Evolutionary conservation across 2,113 vertebrate species (phyloP).

Genomic region (Varanus salvator): DNA sequence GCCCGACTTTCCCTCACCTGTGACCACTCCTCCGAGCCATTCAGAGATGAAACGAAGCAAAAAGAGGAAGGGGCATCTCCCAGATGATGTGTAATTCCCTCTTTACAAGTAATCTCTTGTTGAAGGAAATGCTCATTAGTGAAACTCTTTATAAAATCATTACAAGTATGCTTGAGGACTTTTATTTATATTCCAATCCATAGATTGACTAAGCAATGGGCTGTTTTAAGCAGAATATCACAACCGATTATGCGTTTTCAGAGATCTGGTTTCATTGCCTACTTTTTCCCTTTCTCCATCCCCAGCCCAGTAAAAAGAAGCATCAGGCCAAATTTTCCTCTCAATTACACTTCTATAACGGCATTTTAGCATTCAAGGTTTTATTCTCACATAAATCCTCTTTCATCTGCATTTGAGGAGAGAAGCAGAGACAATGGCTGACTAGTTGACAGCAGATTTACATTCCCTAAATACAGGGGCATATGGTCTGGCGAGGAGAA

Average conservation of each 20-base stretch:
- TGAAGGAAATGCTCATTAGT: not conserved
- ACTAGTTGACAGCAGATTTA: slow-evolving; percentile 68
- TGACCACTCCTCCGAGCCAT: not conserved
- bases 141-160: not conserved
- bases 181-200: not conserved
- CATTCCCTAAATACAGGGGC: slow-evolving; percentile 69
- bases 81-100: not conserved
- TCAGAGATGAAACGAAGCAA: not conserved
- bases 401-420: slow-evolving; percentile 54
- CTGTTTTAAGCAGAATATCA: not conserved
- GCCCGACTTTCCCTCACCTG: not conserved
- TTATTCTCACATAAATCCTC: slow-evolving; percentile 54
- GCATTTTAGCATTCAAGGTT: slow-evolving; percentile 54
- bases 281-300: not conserved
- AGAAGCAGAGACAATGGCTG: slow-evolving; percentile 43
- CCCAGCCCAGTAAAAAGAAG: not conserved
- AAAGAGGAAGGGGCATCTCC: slow-evolving; percentile 28
- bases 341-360: slow-evolving; percentile 23
- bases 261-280: not conserved
- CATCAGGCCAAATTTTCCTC: slow-evolving; percentile 22
- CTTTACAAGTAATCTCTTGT: slow-evolving; percentile 28
- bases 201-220: not conserved
- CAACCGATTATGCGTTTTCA: not conserved
- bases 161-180: not conserved
- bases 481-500: slow-evolving; percentile 70